phyloP scores from a whole-genome alignment of 2,888 invertebrate genomes.

The Cephus rjabovi region DNA sequence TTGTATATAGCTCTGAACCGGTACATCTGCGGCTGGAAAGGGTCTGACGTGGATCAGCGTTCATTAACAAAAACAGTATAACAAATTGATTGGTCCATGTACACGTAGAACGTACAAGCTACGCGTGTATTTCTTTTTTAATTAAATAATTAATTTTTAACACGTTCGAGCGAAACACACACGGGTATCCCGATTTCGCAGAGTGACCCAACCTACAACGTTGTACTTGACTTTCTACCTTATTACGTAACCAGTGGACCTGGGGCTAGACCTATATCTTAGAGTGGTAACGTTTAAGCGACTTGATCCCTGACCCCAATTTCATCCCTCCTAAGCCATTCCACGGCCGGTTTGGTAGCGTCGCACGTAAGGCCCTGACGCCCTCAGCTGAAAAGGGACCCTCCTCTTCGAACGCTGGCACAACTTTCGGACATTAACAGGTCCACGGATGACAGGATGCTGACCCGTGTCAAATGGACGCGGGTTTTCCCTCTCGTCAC shows the following conservation, averaged over 20 bases:
- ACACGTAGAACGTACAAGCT: neutral
- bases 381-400: neutral
- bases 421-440: conserved; percentile 16
- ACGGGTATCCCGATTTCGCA: neutral
- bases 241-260: neutral
- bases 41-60: neutral
- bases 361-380: neutral
- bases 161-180: neutral
- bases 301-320: neutral
- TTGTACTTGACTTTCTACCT: neutral
- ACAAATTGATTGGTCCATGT: neutral
- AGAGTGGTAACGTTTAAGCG: neutral
- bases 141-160: no score
- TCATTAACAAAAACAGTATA: neutral
- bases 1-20: neutral
- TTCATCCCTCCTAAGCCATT: neutral
- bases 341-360: neutral
- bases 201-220: neutral
- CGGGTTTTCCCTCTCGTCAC: neutral
- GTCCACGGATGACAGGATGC: conserved; percentile 15
- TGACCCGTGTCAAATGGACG: conserved; percentile 19
- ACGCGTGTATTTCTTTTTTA: neutral
- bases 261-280: neutral
- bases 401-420: neutral
- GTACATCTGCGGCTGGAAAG: neutral